Conservation (phyloP, 1,140 invertebrate species). For the Drosophila varians region DNA sequence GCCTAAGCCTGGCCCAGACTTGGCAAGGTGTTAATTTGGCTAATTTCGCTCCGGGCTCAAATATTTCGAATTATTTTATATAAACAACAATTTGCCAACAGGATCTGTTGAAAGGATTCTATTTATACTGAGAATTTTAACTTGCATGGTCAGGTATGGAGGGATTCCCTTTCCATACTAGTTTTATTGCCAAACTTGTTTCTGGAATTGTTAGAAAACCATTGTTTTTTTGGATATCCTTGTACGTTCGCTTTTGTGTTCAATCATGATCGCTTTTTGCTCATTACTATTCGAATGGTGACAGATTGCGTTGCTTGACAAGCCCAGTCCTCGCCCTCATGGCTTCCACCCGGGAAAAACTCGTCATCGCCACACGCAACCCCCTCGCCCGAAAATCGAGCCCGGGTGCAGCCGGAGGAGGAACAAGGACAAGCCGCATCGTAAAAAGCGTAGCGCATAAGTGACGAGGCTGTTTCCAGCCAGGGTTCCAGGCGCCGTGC, state of each 20-base stretch:
- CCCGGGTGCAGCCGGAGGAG: constrained; percentile 12
- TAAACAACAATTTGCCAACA: constrained; percentile 62
- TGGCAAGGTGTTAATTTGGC: constrained; percentile 77
- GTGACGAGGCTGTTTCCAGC: constrained; percentile 59
- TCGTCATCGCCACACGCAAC: background rate
- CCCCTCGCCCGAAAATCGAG: constrained; percentile 2
- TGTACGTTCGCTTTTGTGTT: background rate
- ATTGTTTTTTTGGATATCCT: background rate
- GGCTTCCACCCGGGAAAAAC: background rate
- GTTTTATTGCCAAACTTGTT: background rate
- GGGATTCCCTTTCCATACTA: no score
- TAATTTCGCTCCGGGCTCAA: constrained; percentile 76
- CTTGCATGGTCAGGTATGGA: no score
- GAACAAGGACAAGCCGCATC: constrained; percentile 24
- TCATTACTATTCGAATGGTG: constrained; percentile 49
- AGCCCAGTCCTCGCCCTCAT: constrained; percentile 1
- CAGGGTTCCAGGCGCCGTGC: constrained; percentile 19
- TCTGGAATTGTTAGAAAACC: background rate
- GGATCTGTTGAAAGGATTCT: no score
- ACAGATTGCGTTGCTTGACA: constrained; percentile 53
- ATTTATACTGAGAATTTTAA: background rate
- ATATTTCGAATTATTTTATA: constrained; percentile 79
- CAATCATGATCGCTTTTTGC: constrained; percentile 24
- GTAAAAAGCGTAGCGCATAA: constrained; percentile 66
- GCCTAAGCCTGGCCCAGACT: constrained; percentile 59